Percentiles rank a stretch among this genome's conserved stretches.
These are phyloP conservation scores for Proterorhinus semilunaris DNA, from an alignment of 2,113 vertebrate species.

Conservation along the genomic window DNA sequence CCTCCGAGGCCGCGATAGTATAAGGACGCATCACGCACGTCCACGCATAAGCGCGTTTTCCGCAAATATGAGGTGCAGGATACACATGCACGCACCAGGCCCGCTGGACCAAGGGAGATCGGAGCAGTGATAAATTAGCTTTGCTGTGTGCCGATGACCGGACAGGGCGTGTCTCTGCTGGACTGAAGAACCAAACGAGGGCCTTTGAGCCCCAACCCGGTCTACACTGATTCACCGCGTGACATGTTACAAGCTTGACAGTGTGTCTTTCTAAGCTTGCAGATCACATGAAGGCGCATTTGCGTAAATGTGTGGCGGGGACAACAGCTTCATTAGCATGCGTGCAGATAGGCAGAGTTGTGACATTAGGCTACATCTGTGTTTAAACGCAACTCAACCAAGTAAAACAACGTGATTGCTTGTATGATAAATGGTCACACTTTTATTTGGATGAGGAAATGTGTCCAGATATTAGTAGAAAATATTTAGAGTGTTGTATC, in stretches of 20 bases:
- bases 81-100: constrained; percentile 50
- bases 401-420: not conserved
- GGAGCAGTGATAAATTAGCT: constrained; percentile 52
- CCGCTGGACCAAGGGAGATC: constrained; percentile 28
- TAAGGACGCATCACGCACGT: constrained; percentile 46
- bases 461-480: not conserved
- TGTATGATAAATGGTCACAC: not conserved
- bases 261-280: constrained; percentile 19
- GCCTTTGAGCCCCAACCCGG: constrained; percentile 56
- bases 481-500: constrained; percentile 7
- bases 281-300: constrained; percentile 35
- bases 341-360: not conserved
- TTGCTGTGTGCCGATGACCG: constrained; percentile 54
- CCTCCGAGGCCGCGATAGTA: constrained; percentile 49
- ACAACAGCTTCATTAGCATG: constrained; percentile 7
- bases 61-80: constrained; percentile 36
- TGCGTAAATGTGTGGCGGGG: constrained; percentile 4
- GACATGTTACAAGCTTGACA: constrained; percentile 28
- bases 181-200: constrained; percentile 55
- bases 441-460: constrained; percentile 7
- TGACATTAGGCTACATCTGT: not conserved
- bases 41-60: constrained; percentile 56
- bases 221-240: constrained; percentile 41
- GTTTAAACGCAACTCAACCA: not conserved
- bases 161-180: constrained; percentile 78